Evolutionary conservation across 1,140 invertebrate species (phyloP), one percentile per base, ranked within the genome.

Genomic region (Trichonephila clavata): DNA sequence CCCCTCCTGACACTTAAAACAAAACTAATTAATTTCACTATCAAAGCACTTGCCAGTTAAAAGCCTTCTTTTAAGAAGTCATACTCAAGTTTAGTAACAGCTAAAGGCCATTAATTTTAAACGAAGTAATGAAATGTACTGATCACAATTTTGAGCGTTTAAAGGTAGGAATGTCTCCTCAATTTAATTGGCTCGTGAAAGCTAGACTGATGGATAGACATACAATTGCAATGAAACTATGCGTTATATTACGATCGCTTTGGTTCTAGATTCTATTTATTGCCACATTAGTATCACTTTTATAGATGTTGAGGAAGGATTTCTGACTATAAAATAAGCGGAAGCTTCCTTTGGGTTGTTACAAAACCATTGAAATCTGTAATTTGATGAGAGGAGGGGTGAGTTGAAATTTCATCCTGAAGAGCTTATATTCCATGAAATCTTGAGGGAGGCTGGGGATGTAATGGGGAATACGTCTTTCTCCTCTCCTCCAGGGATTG

Each of bases 161-260:
- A 77, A 5, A 20, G 27, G 32, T 16, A 77, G 71, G 71, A 77
- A 77, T 77, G 27, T 20, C 27, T 39, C 14, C 27, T 18, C 71
- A 39, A 39, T 77, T 68, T 24, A 68, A n/a, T 68, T 14, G n/a
- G n/a, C n/a, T 24, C 65, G 65, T 77, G 71, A 77, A 39, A 39
- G 71, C 71, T 18, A 77, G 71, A 77, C 71, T 77, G 71, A 77
- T 77, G 3, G 27, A 77, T 77, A 27, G 71, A 20, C 71, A 32
- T 32, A 77, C 71, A 7, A 77, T 77, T 32, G 71, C 27, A 39
- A 6, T 27, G 32, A 13, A 77, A 77, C 27, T 39, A 77, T 32
- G 71, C 27, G 16, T 20, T 77, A 16, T 21, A 63, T 63, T 63
- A 63, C 61, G 61, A 18, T 63, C 61, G 61, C 61, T 77, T 32